phyloP scores from a whole-genome alignment of 2,113 vertebrate species.

The Callaeas wilsoni region DNA sequence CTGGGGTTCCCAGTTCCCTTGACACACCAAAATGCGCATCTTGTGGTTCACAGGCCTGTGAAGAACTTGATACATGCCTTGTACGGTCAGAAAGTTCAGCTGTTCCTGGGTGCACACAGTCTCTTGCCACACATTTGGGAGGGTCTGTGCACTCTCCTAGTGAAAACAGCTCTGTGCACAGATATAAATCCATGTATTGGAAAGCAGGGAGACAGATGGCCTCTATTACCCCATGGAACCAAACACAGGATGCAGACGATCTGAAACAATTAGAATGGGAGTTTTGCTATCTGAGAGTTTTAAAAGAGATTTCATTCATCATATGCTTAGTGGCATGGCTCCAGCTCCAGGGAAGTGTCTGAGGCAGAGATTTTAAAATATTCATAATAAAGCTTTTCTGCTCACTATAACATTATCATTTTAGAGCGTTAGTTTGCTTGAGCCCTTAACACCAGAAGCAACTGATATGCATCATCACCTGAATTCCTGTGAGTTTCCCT shows the following conservation, averaged over 20 bases:
- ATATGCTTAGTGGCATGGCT: background rate
- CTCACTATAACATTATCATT: background rate
- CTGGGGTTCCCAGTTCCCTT: background rate
- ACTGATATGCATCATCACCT: background rate
- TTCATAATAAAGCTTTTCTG: background rate
- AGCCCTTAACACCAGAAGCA: background rate
- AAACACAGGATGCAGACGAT: slow-evolving; percentile 11
- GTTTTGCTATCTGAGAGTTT: background rate
- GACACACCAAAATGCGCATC: fast-evolving
- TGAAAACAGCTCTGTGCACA: background rate
- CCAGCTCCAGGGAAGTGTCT: background rate
- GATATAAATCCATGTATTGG: background rate
- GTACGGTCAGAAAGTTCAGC: background rate
- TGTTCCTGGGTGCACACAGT: background rate
- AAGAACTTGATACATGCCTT: background rate
- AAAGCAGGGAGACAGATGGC: background rate
- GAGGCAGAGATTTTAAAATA: background rate
- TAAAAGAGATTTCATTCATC: background rate
- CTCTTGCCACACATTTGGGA: background rate
- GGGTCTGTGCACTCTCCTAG: background rate
- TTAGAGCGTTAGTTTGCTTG: background rate
- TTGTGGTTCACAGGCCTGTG: background rate
- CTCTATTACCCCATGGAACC: background rate
- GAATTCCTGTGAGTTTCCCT: background rate
- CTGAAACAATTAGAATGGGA: background rate